A percentile compares a stretch with the other conserved stretches of the same genome.
Conservation (phyloP, 2,888 invertebrate species). For the Steromphala cineraria region DNA sequence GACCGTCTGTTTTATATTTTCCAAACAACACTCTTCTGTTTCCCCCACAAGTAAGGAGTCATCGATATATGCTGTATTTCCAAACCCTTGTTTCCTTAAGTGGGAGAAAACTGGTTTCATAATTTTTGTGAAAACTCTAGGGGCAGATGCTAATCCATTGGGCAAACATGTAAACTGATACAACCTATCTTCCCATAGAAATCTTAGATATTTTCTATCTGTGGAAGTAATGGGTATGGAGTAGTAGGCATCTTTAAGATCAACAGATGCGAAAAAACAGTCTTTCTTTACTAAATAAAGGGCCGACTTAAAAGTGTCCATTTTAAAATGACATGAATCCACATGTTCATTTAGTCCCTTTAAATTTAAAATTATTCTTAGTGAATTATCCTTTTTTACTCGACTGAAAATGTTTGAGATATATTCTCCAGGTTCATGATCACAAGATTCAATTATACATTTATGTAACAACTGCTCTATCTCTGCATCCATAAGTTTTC, state of each 20-base stretch:
- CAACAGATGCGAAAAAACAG: neutral
- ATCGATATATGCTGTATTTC: neutral
- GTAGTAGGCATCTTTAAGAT: constrained; percentile 4
- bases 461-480: too few species aligned
- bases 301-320: neutral
- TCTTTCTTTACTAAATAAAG: neutral
- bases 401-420: too few species aligned
- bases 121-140: neutral
- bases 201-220: neutral
- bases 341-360: neutral
- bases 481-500: too few species aligned
- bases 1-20: neutral
- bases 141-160: neutral
- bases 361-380: neutral
- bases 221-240: neutral
- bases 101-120: neutral
- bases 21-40: neutral
- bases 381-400: too few species aligned
- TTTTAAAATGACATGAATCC: neutral
- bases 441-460: too few species aligned
- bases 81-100: neutral
- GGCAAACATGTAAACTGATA: constrained; percentile 9
- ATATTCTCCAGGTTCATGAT: too few species aligned
- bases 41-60: neutral
- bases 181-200: neutral